Evolutionary conservation across 2,113 vertebrate genomes (phyloP).

Genomic region (Ailuropoda melanoleuca): DNA sequence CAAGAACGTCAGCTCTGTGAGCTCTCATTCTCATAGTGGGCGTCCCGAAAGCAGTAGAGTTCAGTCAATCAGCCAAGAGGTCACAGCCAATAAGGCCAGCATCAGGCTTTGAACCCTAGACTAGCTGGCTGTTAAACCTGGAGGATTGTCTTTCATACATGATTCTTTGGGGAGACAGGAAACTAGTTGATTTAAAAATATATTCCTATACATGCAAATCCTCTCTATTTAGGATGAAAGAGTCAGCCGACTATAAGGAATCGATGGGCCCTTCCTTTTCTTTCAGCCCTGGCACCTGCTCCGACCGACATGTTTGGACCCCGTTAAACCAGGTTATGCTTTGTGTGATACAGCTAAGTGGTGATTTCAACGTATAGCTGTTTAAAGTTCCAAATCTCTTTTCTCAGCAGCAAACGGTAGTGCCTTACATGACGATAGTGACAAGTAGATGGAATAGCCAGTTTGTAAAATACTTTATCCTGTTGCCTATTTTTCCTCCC

Average conservation of each 20-base stretch:
- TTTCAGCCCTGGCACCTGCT: rapidly evolving
- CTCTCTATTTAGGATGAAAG: neutral
- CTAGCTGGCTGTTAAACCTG: too few relatives aligned
- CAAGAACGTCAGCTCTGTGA: neutral
- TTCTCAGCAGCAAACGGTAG: neutral
- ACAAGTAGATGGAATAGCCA: neutral
- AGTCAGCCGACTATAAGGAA: rapidly evolving
- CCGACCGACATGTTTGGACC: neutral
- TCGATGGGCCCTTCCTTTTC: rapidly evolving
- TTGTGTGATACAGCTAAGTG: neutral
- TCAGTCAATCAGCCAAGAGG: neutral
- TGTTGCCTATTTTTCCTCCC: rapidly evolving
- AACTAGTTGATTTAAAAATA: neutral
- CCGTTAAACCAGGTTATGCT: neutral
- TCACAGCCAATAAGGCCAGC: too few relatives aligned
- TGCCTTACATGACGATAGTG: too few relatives aligned
- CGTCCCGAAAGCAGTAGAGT: rapidly evolving
- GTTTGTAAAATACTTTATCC: neutral
- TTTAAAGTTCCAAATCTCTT: neutral
- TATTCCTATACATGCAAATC: rapidly evolving
- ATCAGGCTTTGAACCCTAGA: too few relatives aligned
- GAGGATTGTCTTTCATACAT: rapidly evolving
- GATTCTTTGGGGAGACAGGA: neutral
- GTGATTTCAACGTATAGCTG: neutral
- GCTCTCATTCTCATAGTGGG: neutral